phyloP scores from a whole-genome alignment of 2,113 vertebrate genomes.

The Chunga burmeisteri region DNA sequence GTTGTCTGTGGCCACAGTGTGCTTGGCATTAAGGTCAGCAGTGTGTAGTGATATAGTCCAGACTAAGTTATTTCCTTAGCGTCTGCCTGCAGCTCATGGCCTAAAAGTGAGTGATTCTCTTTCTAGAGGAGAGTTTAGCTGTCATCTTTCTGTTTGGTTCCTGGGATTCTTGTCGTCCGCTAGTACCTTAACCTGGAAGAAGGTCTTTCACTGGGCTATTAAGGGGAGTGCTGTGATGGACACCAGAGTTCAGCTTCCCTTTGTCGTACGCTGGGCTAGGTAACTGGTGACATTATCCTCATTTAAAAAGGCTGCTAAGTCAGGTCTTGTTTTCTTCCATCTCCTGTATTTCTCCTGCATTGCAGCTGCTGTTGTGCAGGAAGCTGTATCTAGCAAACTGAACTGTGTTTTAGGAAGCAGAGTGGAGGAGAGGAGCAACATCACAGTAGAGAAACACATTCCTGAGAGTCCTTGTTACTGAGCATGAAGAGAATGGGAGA shows the following conservation, averaged over 20 bases:
- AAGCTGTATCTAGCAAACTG: background rate
- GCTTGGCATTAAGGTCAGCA: background rate
- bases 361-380: background rate
- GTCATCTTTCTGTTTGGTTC: background rate
- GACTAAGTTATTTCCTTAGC: background rate
- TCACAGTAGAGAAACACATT: background rate
- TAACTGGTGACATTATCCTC: background rate
- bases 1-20: fast-evolving
- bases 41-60: background rate
- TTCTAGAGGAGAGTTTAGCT: background rate
- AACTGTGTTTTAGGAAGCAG: background rate
- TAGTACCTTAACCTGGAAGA: background rate
- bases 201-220: background rate
- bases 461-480: background rate
- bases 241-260: background rate
- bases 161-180: background rate
- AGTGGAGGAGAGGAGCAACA: background rate
- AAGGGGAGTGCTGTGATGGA: background rate
- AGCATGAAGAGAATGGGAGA: background rate
- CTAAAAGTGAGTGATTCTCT: background rate
- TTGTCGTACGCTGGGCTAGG: fast-evolving
- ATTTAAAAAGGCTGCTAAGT: background rate
- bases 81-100: fast-evolving
- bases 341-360: background rate
- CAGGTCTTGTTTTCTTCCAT: background rate